A percentile compares a stretch with the other conserved stretches of the same genome.
Conservation (phyloP, 64 coral and sea anemone species). For the Platygyra sinensis region DNA sequence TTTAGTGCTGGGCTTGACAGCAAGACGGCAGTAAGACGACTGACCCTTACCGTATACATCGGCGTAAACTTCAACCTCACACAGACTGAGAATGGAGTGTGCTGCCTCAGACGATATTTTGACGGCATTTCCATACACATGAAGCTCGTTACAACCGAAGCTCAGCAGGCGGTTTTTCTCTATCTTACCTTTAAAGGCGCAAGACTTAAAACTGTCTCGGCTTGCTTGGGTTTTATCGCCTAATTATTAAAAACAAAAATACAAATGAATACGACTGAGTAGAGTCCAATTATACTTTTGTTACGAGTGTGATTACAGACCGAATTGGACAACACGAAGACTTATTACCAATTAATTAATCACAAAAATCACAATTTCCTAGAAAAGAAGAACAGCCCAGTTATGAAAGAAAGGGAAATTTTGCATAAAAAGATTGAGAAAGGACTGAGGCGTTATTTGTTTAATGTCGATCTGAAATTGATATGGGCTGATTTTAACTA, state of each 20-base stretch:
- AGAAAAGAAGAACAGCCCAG: too few species aligned
- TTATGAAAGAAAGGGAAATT: too few species aligned
- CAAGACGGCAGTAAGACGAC: too few species aligned
- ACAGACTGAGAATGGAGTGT: not conserved
- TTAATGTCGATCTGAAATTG: too few species aligned
- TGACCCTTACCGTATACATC: not conserved
- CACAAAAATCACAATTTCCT: too few species aligned
- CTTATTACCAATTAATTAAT: not conserved
- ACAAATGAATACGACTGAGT: too few species aligned
- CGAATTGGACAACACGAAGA: not conserved
- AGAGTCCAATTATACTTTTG: too few species aligned
- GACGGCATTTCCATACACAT: not conserved
- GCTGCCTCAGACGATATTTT: not conserved
- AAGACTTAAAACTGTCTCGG: not conserved
- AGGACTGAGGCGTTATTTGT: too few species aligned
- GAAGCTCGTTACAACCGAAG: not conserved
- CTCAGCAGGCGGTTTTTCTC: not conserved
- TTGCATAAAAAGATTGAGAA: too few species aligned
- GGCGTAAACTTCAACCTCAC: conserved; percentile 19
- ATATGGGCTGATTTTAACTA: too few species aligned
- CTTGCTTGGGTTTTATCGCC: not conserved
- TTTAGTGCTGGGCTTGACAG: too few species aligned
- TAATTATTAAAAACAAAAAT: not conserved
- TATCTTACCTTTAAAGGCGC: not conserved
- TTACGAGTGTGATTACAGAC: too few species aligned